Base-by-base conservation (phyloP, 1,140 invertebrate genomes). In the Glomeris maerens region DNA sequence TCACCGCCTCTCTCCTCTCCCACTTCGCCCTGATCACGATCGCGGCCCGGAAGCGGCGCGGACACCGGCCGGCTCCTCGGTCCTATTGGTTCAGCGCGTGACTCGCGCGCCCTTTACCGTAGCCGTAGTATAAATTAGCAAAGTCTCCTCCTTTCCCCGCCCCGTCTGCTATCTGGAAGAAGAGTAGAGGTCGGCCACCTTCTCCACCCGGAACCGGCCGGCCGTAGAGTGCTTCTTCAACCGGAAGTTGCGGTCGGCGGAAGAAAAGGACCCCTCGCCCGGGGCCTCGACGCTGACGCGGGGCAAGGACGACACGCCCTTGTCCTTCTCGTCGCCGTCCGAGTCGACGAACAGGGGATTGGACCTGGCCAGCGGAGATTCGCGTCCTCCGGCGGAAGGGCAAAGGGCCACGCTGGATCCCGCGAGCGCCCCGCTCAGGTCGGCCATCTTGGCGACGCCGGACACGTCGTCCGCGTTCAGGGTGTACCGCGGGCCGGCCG, bases 271-370 rank as follows among this genome's bases (percentile, higher is more conserved):
- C n/a, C n/a, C n/a, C n/a, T n/a, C n/a, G 17, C 10, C 31, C 10
- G 31, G 31, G 10, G 17, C 31, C 17, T 36, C 31, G 17, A 36
- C 17, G 17, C 10, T 36, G 17, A 10, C 17, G 31, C 10, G 10
- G 17, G 10, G 10, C 10, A 10, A 13, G 10, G 31, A 36, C 17
- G 10, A 17, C 17, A 13, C 10, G 10, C 17, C 10, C 17, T 36
- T 36, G 17, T 17, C 25, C 25, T 42, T 42, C 40, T 10, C 20
- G 10, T 42, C 40, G 25, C 25, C 25, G 20, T 42, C 40, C 17
- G 40, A 42, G 25, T 42, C 40, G 4, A 42, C 20, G 25, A 42
- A 42, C 25, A 42, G 20, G 10, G 40, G 40, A 42, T 42, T 42
- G 20, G 20, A 17, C 25, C 25, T 42, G 5, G 40, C 5, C 20